Evolutionary conservation across 35 echinoderm and acorn worm genomes (phyloP), one percentile per base, ranked within the genome.

Genomic region (Heliocidaris tuberculata): DNA sequence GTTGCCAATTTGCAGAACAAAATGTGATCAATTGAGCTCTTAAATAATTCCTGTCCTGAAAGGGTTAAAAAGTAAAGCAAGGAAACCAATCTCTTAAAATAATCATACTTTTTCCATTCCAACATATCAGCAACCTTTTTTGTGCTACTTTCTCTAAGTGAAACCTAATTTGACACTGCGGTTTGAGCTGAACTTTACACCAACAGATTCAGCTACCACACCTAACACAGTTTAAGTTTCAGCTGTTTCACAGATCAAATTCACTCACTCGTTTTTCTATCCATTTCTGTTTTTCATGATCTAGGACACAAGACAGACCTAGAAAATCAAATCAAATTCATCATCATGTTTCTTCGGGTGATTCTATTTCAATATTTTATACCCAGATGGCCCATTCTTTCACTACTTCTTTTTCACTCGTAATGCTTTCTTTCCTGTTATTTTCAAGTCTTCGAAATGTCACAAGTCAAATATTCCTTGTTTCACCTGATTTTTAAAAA

Each of bases 101-200:
- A 78, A 78, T 78, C 65, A 78, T 19, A 78, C 65, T 78, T 27
- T 19, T 78, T 78, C 65, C 65, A 78, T 78, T 78, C 65, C 65
- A 78, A 78, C 65, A 78, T 56, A 56, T n/a, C 65, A 78, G 65
- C 65, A 19, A 78, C 21, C 27, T 78, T 78, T 9, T 78, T 78
- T 78, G 19, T 78, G 65, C 27, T 78, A 78, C 21, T 78, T 78
- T 78, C 65, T 78, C 21, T 27, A 78, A 78, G 65, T 78, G 47
- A 89, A 89, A 89, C 87, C 31, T 89, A 48, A 89, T 47, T 48
- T 89, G 87, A 89, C 87, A 89, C 87, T 89, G 47, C 87, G 87
- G 87, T 48, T 48, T 8, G 29, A 24, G 31, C 31, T 89, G 47
- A 89, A 89, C 87, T 89, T 89, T 89, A 48, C 87, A 32, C 31